Evolutionary conservation across 2,113 vertebrate genomes (phyloP).

Genomic region (Bolborhynchus lineola): DNA sequence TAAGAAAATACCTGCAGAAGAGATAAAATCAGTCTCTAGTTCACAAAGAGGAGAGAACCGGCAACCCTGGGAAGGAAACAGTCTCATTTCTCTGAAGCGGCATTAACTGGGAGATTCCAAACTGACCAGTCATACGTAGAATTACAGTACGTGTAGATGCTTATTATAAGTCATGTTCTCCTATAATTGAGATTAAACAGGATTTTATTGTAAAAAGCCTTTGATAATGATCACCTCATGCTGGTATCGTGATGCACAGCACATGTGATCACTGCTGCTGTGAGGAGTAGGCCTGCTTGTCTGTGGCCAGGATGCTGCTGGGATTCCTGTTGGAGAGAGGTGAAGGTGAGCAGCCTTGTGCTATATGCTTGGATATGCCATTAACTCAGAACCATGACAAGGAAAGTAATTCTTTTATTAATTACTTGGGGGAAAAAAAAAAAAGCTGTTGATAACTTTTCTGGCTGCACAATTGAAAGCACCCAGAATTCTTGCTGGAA

Average conservation of each 20-base stretch:
- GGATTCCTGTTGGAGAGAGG: rapidly evolving
- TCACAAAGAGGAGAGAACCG: neutral
- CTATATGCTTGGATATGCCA: neutral
- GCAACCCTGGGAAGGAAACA: neutral
- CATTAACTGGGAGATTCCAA: neutral
- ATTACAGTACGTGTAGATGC: neutral
- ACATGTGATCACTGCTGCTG: neutral
- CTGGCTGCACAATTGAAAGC: neutral
- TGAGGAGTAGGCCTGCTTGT: neutral
- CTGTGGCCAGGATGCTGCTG: neutral
- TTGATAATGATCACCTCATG: neutral
- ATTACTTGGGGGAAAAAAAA: neutral
- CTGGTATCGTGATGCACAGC: neutral
- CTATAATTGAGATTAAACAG: neutral
- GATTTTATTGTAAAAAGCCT: neutral
- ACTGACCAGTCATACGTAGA: rapidly evolving
- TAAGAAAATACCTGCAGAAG: neutral
- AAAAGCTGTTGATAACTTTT: neutral
- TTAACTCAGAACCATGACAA: neutral
- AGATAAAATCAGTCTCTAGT: neutral
- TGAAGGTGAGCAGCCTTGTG: no score
- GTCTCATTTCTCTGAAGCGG: neutral
- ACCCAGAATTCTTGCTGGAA: neutral
- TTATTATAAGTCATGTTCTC: neutral
- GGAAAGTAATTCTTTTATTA: neutral